phyloP scores from a whole-genome alignment of 2,888 invertebrate genomes.

The Dichetophora obliterata region DNA sequence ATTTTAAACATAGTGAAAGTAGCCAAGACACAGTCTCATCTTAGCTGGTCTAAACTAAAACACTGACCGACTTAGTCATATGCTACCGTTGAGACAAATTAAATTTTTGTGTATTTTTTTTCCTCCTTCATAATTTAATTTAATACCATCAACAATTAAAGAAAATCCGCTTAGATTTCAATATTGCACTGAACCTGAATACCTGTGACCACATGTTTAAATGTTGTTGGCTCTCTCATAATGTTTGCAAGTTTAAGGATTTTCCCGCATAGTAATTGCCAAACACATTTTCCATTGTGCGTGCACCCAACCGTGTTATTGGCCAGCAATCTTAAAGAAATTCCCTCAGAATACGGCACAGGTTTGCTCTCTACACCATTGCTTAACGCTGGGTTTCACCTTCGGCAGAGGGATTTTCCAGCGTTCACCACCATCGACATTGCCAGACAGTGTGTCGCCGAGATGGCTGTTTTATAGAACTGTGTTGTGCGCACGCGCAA shows the following conservation, averaged over 20 bases:
- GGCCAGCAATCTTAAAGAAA: not conserved
- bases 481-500: constrained; percentile 24
- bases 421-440: constrained; percentile 4
- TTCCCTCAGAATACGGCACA: constrained; percentile 6
- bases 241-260: constrained; percentile 15
- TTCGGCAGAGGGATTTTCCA: constrained; percentile 56
- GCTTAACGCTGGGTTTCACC: constrained; percentile 50
- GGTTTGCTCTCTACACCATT: constrained; percentile 36
- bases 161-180: constrained; percentile 47
- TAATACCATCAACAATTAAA: constrained; percentile 64
- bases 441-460: constrained; percentile 57
- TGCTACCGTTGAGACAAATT: not conserved
- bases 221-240: not conserved
- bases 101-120: not conserved
- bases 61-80: not conserved
- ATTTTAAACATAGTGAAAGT: constrained; percentile 44
- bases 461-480: not conserved
- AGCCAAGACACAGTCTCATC: constrained; percentile 18
- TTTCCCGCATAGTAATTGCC: not conserved
- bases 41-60: constrained; percentile 25
- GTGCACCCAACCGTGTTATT: not conserved
- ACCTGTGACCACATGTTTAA: constrained; percentile 20
- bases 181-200: not conserved
- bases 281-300: not conserved
- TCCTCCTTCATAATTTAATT: constrained; percentile 58